Percentiles rank a stretch among this genome's conserved stretches.
Conservation (phyloP, 2,888 invertebrate species). For the Arctia plantaginis region DNA sequence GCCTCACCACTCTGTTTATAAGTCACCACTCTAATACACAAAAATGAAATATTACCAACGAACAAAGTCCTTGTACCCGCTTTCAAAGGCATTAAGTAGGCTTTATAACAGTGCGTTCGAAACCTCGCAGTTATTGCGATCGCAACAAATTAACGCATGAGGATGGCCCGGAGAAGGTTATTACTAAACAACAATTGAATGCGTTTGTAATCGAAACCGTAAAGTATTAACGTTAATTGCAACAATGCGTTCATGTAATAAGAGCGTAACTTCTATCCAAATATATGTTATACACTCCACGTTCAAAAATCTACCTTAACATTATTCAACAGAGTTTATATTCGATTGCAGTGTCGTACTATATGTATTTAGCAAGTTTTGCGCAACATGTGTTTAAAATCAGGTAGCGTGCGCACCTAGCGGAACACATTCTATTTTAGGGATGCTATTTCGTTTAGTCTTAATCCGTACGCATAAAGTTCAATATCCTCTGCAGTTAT, state of each 20-base stretch:
- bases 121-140: conserved; percentile 5
- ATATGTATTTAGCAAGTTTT: conserved; percentile 54
- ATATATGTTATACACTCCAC: conserved; percentile 24
- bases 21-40: not conserved
- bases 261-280: conserved; percentile 48
- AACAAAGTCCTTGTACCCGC: conserved; percentile 9
- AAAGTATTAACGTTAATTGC: conserved; percentile 59
- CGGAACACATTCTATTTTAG: conserved; percentile 61
- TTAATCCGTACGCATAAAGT: conserved; percentile 28
- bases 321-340: conserved; percentile 23
- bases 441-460: conserved; percentile 34
- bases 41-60: not conserved
- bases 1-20: not conserved
- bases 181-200: conserved; percentile 65
- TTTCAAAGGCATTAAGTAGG: conserved; percentile 9
- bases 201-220: conserved; percentile 68
- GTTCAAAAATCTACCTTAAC: conserved; percentile 25
- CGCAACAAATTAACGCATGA: conserved; percentile 22
- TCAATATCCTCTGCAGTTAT: conserved; percentile 18
- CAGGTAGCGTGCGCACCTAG: conserved; percentile 50
- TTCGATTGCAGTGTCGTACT: conserved; percentile 24
- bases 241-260: conserved; percentile 58
- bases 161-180: conserved; percentile 56
- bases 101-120: not conserved
- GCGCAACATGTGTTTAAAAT: conserved; percentile 59